Base-by-base conservation (phyloP, 1,140 invertebrate species). In the Penaeus indicus region DNA sequence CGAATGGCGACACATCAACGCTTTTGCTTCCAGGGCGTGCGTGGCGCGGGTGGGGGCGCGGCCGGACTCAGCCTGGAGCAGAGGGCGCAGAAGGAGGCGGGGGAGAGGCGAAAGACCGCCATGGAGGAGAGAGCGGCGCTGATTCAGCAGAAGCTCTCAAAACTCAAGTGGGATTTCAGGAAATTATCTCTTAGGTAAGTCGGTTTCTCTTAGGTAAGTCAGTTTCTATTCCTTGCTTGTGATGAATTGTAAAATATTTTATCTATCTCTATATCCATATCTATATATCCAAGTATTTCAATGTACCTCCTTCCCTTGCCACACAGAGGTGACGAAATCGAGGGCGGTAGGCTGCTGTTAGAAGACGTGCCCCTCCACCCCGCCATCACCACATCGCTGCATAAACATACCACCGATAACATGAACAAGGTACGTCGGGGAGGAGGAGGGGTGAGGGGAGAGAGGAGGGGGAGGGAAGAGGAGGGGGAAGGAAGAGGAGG, bases 121-220 rank as follows among this genome's bases (percentile, higher is more conserved):
- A 88, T 88, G 86, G 86, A 88, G 67, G 47, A 72, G 38, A 64
- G 42, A 60, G 86, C 86, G 16, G 19, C 86, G 7, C 27, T 75
- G 1, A 79, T 88, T 3, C 86, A 88, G 67, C 86, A 88, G 63
- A 88, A 88, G 21, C 86, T 88, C 62, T 88, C 86, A 13, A 88
- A 88, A 38, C 54, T 88, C 21, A 88, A 88, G 77, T 88, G 86
- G 86, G 86, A 88, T 47, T 88, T 88, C 54, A 80, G 77, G 62
- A 88, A 88, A 27, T 21, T 88, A 5, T 47, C 85, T 69, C 62
- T 86, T 1, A 81, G 85, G 85, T 86, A 32, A 25, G 27, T 27
- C 21, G 10, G 11, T n/a, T n/a, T 47, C 85, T 69, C 62, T 86
- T 1, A 81, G 85, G 85, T 86, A 32, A 25, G 27, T 27, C 8